Base-by-base conservation (phyloP, 2,113 vertebrate species). In the Pontoporia blainvillei region DNA sequence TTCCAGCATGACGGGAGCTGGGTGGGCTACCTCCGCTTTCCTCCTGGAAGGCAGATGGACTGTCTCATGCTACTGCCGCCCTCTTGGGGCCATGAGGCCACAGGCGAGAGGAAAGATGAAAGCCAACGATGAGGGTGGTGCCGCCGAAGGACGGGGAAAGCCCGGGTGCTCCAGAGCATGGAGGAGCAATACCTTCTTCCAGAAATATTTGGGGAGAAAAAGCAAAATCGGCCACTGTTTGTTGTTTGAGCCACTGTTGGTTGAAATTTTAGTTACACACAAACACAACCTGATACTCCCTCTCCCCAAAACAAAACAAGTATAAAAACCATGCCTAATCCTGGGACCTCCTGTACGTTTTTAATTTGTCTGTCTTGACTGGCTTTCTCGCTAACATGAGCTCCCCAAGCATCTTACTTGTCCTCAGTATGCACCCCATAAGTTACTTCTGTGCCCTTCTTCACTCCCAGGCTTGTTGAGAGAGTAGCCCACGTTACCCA, bases 41-140 rank as follows among this genome's bases (percentile, higher is more conserved):
- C 84, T 36, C 86, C 41, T 25, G 20, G 46, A 23, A n/a, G 41
- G 21, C 25, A 27, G 46, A 25, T 54, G 11, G 3, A 12, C 34
- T 44, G 41, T 46, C 52, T 6, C 21, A 11, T 34, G 8, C 64
- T 12, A 15, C 0, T 0, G 27, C 14, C 14, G 7, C 61, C 20
- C 8, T 59, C 20, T 11, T 23, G 57, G 41, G 17, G 72, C 31
- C 15, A 1, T 3, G 67, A 64, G 59, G 36, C 41, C 10, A 12
- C 31, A 46, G 15, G 21, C 25, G 64, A 75, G 86, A 87, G 75
- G 27, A 79, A 49, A 78, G 83, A 54, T 73, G 59, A 46, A 87
- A 54, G 36, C 62, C 49, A 15, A 0, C 3, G 3, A n/a, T 2
- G 18, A 27, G 57, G 15, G 18, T 17, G 34, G 21, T 13, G 1